Conservation (phyloP, 2,113 vertebrate genomes). For the Chionodraco myersi region DNA sequence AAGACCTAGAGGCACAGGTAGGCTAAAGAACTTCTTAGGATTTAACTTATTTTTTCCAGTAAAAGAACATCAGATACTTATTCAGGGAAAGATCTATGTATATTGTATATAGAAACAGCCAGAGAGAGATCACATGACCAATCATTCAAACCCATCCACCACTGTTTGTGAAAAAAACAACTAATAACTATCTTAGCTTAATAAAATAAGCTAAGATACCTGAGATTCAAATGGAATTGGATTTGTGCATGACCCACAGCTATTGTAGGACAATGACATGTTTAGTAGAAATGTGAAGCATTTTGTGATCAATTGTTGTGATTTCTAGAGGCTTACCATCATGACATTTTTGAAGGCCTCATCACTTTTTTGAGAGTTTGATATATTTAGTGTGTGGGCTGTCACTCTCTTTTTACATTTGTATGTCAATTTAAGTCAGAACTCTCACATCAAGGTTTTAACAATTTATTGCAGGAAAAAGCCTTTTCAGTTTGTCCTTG, state of each 20-base stretch:
- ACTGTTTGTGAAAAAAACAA: neutral
- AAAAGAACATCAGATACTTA: too few species aligned
- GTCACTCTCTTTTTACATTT: constrained; percentile 24
- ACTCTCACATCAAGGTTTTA: neutral
- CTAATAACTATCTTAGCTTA: too few species aligned
- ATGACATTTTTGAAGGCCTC: neutral
- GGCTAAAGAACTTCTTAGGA: neutral
- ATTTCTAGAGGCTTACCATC: neutral
- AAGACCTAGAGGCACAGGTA: constrained; percentile 4
- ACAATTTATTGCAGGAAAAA: neutral
- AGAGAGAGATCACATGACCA: neutral
- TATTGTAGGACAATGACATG: neutral
- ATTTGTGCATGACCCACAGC: neutral
- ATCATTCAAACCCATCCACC: neutral
- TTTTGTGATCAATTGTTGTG: neutral
- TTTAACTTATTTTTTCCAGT: too few species aligned
- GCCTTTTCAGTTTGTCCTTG: neutral
- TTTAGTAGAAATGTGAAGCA: neutral
- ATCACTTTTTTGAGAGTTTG: constrained; percentile 1
- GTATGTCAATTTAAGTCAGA: constrained; percentile 4
- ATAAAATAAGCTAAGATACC: neutral
- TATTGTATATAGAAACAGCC: neutral
- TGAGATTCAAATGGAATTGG: neutral
- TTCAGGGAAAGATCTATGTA: neutral
- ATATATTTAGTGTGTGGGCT: constrained; percentile 1